Conservation (phyloP, 2,888 invertebrate species). For the Chymomyza caudatula region DNA sequence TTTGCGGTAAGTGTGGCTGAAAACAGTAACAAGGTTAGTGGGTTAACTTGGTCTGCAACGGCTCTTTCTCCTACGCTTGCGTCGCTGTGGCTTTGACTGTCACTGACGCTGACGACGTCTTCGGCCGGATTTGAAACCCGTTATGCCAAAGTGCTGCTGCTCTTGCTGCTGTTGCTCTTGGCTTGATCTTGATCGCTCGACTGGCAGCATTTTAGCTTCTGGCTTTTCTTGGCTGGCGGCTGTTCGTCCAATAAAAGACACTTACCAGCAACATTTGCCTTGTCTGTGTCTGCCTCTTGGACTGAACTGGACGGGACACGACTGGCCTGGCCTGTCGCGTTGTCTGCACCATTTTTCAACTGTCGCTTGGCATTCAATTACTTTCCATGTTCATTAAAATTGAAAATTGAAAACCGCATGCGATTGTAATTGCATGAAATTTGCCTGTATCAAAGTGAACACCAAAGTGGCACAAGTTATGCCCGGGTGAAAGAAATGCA, state of each 20-base stretch:
- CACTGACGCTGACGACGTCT: too few relatives aligned
- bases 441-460: neutral
- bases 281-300: constrained; percentile 6
- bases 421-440: constrained; percentile 15
- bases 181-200: constrained; percentile 18
- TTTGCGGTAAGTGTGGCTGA: constrained; percentile 13
- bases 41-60: constrained; percentile 43
- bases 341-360: neutral
- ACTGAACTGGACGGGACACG: neutral
- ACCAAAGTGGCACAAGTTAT: constrained; percentile 19
- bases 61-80: neutral
- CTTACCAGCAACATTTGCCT: constrained; percentile 18
- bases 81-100: neutral
- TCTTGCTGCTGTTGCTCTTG: constrained; percentile 32
- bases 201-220: neutral
- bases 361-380: constrained; percentile 42
- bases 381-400: constrained; percentile 53
- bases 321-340: neutral
- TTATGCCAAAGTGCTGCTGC: constrained; percentile 39
- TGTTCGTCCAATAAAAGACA: constrained; percentile 46
- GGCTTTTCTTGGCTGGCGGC: neutral
- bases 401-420: constrained; percentile 18
- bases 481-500: neutral
- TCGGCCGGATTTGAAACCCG: constrained; percentile 63
- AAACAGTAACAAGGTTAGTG: constrained; percentile 65